These are phyloP conservation scores for Drosophila lowei DNA, from an alignment of 1,140 invertebrate genomes.

Conservation along the genomic window DNA sequence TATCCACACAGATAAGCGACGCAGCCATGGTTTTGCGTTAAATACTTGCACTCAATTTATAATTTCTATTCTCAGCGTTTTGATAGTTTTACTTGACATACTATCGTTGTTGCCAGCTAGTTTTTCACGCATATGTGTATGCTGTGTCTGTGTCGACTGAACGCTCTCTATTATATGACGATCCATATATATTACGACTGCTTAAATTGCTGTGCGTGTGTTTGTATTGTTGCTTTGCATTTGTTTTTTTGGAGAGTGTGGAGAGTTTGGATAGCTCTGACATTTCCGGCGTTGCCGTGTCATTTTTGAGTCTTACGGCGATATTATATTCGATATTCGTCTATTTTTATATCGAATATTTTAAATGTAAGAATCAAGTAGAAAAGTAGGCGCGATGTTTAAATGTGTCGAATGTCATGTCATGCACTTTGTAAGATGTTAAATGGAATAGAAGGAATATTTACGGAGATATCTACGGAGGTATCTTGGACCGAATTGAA, in stretches of 20 bases:
- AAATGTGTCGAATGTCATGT: too few species aligned
- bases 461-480: too few species aligned
- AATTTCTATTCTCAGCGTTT: constrained; percentile 38
- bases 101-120: constrained; percentile 54
- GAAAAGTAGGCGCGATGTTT: too few species aligned
- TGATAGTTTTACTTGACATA: constrained; percentile 49
- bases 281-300: constrained; percentile 36
- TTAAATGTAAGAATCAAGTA: too few species aligned
- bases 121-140: constrained; percentile 57
- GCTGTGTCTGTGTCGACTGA: constrained; percentile 35
- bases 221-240: constrained; percentile 63
- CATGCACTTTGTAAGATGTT: too few species aligned
- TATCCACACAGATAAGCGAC: constrained; percentile 67
- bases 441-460: too few species aligned
- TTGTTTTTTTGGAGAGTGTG: constrained; percentile 66
- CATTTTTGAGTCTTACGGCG: background rate
- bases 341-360: constrained; percentile 20
- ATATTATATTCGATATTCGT: constrained; percentile 10
- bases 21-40: constrained; percentile 55
- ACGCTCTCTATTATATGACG: constrained; percentile 27
- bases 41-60: constrained; percentile 35
- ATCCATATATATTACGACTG: constrained; percentile 28
- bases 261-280: constrained; percentile 16
- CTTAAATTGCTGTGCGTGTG: constrained; percentile 44
- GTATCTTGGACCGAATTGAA: too few species aligned